Percentiles rank a stretch among this genome's conserved stretches.
phyloP scores from a whole-genome alignment of 2,113 vertebrate species.

The Cryptotis parvus region DNA sequence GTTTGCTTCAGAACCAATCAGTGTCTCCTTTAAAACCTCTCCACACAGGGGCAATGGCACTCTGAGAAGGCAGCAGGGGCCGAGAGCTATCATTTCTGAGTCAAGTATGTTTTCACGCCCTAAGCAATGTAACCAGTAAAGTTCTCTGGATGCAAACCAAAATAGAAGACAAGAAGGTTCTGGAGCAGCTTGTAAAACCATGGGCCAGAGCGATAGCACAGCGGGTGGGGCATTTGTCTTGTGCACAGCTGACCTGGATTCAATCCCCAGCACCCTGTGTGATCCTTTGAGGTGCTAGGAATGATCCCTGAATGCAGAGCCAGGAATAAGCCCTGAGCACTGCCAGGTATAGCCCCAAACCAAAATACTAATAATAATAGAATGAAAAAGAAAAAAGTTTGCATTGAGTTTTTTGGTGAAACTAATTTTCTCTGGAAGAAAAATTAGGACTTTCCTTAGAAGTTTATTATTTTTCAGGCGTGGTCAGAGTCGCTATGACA shows the following conservation, averaged over 20 bases:
- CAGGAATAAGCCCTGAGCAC: no score
- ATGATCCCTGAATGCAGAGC: no score
- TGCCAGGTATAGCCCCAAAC: no score
- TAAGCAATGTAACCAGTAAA: neutral
- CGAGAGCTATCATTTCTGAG: conserved; percentile 2
- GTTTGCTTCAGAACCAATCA: conserved; percentile 15
- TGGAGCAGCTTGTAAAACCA: neutral
- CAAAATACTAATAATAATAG: no score
- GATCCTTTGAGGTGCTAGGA: no score
- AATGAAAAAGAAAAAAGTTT: no score
- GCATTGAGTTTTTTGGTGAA: neutral
- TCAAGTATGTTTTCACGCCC: neutral
- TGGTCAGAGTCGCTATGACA: neutral
- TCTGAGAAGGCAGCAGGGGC: no score
- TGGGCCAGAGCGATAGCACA: no score
- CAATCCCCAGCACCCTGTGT: no score
- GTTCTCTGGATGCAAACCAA: neutral
- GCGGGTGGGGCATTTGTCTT: no score
- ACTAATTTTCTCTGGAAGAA: conserved; percentile 41
- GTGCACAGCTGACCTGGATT: no score
- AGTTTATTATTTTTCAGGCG: conserved; percentile 45
- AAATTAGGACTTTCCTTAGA: conserved; percentile 50
- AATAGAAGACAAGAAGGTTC: neutral
- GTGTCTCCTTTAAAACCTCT: neutral
- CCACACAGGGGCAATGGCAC: neutral